Evolutionary conservation across 2,797 vertebrate genomes (phyloP).

Genomic region (Carduelis carduelis): DNA sequence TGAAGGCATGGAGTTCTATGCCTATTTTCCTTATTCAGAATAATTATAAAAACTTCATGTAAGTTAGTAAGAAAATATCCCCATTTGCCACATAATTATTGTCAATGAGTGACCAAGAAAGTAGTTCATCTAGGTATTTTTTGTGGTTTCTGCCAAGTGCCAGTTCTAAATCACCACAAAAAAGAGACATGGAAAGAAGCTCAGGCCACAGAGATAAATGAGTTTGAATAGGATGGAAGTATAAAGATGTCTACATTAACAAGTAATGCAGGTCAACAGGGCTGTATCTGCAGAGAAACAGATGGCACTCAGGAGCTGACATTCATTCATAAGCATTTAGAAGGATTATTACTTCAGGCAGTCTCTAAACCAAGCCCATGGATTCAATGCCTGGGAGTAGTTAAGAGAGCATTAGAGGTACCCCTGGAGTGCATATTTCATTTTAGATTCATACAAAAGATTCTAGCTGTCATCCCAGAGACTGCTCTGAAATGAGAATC

Average conservation of each 20-base stretch:
- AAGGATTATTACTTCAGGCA: slow-evolving; percentile 4
- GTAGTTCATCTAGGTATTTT: background rate
- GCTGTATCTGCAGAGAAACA: background rate
- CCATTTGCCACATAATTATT: background rate
- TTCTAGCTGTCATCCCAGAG: background rate
- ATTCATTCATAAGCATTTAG: background rate
- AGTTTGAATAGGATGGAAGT: background rate
- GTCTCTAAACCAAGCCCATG: background rate
- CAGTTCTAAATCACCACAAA: background rate
- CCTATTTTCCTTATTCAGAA: background rate
- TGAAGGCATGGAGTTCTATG: background rate
- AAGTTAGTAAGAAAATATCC: background rate
- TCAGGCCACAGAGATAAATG: background rate
- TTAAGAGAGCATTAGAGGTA: background rate
- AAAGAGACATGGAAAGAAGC: background rate
- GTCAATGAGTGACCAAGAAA: background rate
- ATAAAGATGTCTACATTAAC: background rate
- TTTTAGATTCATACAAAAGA: background rate
- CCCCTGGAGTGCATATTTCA: background rate
- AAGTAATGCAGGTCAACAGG: background rate
- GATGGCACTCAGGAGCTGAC: background rate
- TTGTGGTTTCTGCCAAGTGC: background rate
- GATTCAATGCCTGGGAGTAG: background rate
- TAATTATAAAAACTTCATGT: background rate
- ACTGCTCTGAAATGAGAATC: background rate